phyloP scores from a whole-genome alignment of 2,888 invertebrate species.

The Malacosoma neustria region DNA sequence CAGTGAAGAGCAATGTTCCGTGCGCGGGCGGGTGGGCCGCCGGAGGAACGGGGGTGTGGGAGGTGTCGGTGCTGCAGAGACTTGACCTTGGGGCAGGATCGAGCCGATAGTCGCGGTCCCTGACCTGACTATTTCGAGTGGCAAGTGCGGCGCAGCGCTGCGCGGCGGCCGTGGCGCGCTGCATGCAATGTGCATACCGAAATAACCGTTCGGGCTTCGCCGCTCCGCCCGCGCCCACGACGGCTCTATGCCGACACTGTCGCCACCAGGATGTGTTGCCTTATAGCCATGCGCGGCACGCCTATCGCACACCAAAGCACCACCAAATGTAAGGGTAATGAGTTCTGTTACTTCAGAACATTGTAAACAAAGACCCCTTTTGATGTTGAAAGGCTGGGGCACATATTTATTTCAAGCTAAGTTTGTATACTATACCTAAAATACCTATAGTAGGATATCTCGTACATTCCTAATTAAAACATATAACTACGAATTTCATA shows the following conservation, averaged over 20 bases:
- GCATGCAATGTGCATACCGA: conserved; percentile 75
- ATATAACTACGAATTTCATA: not conserved
- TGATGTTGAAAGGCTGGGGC: too few relatives aligned
- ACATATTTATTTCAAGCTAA: too few relatives aligned
- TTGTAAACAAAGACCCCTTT: conserved; percentile 39
- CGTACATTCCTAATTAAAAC: too few relatives aligned
- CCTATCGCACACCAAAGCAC: conserved; percentile 38
- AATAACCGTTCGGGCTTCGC: conserved; percentile 57
- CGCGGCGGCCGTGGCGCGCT: conserved; percentile 41
- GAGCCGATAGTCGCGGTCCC: conserved; percentile 68
- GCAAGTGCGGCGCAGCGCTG: conserved; percentile 64
- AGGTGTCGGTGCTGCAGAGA: conserved; percentile 43
- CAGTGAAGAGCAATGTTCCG: conserved; percentile 23
- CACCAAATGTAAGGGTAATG: conserved; percentile 34
- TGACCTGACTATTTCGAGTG: conserved; percentile 75
- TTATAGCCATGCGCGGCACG: conserved; percentile 49
- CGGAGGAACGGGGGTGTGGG: conserved; percentile 23
- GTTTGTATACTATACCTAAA: too few relatives aligned
- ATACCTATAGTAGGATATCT: too few relatives aligned
- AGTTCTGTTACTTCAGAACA: conserved; percentile 36
- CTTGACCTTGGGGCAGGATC: conserved; percentile 74
- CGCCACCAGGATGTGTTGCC: conserved; percentile 48
- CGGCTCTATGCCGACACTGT: conserved; percentile 19
- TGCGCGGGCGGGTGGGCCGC: conserved; percentile 17
- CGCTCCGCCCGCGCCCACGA: conserved; percentile 39